phyloP scores from a whole-genome alignment of 1,140 invertebrate genomes.

The Drosophila gunungcola region DNA sequence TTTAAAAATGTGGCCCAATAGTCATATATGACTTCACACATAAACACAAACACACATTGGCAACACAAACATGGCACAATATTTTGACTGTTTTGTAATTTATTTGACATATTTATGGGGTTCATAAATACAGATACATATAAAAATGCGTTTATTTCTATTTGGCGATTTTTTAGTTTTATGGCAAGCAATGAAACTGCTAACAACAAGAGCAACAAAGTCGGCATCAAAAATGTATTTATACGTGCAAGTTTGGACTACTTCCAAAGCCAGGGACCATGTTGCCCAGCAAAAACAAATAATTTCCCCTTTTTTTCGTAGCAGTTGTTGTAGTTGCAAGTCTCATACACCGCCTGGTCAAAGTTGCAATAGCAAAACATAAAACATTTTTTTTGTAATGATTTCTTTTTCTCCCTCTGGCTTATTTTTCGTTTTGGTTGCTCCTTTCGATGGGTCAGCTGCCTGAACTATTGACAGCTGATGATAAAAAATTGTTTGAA shows the following conservation, averaged over 20 bases:
- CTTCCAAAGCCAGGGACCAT: slow-evolving; percentile 53
- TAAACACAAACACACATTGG: slow-evolving; percentile 17
- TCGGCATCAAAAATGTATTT: slow-evolving; percentile 59
- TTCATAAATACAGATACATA: slow-evolving; percentile 80
- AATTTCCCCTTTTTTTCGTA: slow-evolving; percentile 2
- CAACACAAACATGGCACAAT: slow-evolving; percentile 70
- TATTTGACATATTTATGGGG: slow-evolving; percentile 82
- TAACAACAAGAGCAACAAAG: slow-evolving; percentile 43
- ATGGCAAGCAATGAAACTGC: slow-evolving; percentile 56
- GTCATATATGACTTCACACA: slow-evolving; percentile 11
- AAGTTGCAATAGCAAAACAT: slow-evolving; percentile 77
- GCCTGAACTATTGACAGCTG: slow-evolving; percentile 79
- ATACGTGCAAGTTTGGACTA: slow-evolving; percentile 70
- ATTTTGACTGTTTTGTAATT: slow-evolving; percentile 80
- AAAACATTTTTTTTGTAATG: slow-evolving; percentile 82
- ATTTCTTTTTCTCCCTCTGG: slow-evolving; percentile 41
- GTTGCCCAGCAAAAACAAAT: slow-evolving; percentile 40
- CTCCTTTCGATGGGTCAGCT: slow-evolving; percentile 54
- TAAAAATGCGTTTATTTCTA: slow-evolving; percentile 79
- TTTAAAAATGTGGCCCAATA: neutral
- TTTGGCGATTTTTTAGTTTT: slow-evolving; percentile 74
- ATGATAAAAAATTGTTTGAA: slow-evolving; percentile 79
- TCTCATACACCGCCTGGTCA: slow-evolving; percentile 70
- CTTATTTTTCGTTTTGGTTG: slow-evolving; percentile 47
- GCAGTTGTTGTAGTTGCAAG: slow-evolving; percentile 45